phyloP scores from a whole-genome alignment of 2,888 invertebrate species.

The Idaea aversata region DNA sequence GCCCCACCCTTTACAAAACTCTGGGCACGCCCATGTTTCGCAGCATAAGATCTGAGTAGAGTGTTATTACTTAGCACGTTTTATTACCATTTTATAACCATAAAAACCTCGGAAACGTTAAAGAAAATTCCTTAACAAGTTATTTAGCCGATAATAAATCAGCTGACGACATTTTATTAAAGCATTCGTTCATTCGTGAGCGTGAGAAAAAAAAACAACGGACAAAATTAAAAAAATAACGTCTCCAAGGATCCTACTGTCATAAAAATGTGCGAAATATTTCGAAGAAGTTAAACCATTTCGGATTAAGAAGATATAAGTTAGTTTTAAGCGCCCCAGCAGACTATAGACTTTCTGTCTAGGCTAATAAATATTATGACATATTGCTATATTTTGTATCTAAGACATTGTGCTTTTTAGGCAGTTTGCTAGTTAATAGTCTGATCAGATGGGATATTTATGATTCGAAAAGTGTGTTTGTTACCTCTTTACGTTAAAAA shows the following conservation, averaged over 20 bases:
- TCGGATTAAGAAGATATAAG: constrained; percentile 30
- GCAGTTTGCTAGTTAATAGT: no score
- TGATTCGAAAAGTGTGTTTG: no score
- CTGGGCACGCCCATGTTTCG: no score
- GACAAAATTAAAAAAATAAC: constrained; percentile 33
- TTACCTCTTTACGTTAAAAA: no score
- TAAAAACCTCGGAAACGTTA: constrained; percentile 13
- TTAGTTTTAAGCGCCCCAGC: constrained; percentile 21
- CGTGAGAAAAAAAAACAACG: constrained; percentile 27
- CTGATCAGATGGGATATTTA: no score
- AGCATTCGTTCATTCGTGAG: constrained; percentile 17
- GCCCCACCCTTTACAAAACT: no score
- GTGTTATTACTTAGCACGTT: constrained; percentile 1
- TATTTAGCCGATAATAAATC: constrained; percentile 26
- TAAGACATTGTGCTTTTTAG: no score
- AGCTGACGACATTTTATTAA: constrained; percentile 22
- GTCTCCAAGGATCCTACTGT: constrained; percentile 32
- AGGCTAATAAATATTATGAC: not conserved
- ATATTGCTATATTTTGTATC: not conserved
- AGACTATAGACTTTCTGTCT: not conserved
- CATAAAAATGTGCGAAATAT: constrained; percentile 40
- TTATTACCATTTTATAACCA: constrained; percentile 11
- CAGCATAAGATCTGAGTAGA: not conserved
- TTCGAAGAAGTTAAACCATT: constrained; percentile 32
- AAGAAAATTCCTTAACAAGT: constrained; percentile 17